Base-by-base conservation (phyloP, 2,888 invertebrate species). In the Scaptodrosophila latifasciaeformis region DNA sequence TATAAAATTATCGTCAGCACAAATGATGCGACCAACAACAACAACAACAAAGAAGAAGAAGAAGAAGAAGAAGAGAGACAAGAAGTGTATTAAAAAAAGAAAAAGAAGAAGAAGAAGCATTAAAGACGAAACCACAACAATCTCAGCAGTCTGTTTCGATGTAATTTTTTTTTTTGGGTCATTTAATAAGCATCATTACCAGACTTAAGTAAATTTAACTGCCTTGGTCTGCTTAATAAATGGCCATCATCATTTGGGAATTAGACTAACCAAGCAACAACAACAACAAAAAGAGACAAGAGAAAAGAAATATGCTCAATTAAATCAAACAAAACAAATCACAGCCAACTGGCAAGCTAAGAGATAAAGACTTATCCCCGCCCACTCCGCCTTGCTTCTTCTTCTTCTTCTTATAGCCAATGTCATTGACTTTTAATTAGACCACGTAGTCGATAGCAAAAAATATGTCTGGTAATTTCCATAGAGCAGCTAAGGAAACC, bases 1-100 rank as follows among this genome's bases (percentile, higher is more conserved):
- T 75, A 71, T 77, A 77, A 71, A 77, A 71, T 77, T 66, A 71
- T 67, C 70, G 10, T 17, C 15, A 18, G 17, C 37, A 59, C 61
- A 70, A 77, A 66, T 63, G 60, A 44, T 12, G 30, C 30, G 61
- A 34, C 57, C 35, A 40, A 19, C 55, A 37, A 27, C 70, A 77
- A 70, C 70, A 70, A n/a, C n/a, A n/a, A n/a, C n/a, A 27, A 35
- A 1, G 37, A 6, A 37, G 17, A 10, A 3, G 18, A 37, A n/a
- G n/a, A n/a, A n/a, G n/a, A n/a, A n/a, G n/a, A n/a, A n/a, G n/a
- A n/a, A n/a, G n/a, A n/a, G n/a, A n/a, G n/a, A n/a, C n/a, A n/a
- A n/a, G n/a, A n/a, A n/a, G 19, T 45, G 55, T 69, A 61, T 65
- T 61, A 49, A 60, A 55, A 49, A 47, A 50, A 35, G 61, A 51